A percentile compares a stretch with the other conserved stretches of the same genome.
Conservation (phyloP, 1,140 invertebrate genomes). For the Caerostris darwini region DNA sequence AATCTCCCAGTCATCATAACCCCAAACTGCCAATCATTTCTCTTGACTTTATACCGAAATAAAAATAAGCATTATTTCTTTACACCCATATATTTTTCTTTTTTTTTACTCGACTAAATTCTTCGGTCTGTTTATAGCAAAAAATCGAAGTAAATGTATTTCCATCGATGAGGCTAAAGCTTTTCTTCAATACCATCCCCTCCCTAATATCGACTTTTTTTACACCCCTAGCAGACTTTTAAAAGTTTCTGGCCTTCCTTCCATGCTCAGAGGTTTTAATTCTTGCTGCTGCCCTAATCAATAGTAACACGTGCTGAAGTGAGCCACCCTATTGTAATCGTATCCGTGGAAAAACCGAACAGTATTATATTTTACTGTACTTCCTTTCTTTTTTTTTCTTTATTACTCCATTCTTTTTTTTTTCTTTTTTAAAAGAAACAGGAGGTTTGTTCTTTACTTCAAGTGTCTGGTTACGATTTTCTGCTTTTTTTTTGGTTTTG, state of each 20-base stretch:
- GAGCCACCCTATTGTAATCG: background rate
- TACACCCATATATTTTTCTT: background rate
- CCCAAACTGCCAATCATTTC: background rate
- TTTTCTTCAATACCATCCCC: conserved; percentile 1
- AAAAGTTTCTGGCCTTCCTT: background rate
- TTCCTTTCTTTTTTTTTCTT: too few relatives aligned
- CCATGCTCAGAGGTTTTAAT: background rate
- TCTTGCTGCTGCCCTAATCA: background rate
- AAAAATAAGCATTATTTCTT: background rate
- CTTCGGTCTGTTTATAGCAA: background rate
- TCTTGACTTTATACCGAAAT: background rate
- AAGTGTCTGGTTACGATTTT: background rate
- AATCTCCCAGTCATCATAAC: background rate
- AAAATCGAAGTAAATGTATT: background rate
- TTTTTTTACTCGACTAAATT: background rate
- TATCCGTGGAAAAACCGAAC: background rate
- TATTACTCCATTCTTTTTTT: too few relatives aligned
- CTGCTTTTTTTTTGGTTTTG: too few relatives aligned
- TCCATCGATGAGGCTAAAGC: background rate
- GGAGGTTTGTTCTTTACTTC: background rate
- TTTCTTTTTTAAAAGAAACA: background rate
- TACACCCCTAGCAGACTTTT: background rate
- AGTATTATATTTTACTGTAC: too few relatives aligned
- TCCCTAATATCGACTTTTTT: background rate
- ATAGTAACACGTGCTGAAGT: background rate